A percentile compares a stretch with the other conserved stretches of the same genome.
Conservation (phyloP, 1,140 invertebrate species). For the Metopolophium dirhodum region DNA sequence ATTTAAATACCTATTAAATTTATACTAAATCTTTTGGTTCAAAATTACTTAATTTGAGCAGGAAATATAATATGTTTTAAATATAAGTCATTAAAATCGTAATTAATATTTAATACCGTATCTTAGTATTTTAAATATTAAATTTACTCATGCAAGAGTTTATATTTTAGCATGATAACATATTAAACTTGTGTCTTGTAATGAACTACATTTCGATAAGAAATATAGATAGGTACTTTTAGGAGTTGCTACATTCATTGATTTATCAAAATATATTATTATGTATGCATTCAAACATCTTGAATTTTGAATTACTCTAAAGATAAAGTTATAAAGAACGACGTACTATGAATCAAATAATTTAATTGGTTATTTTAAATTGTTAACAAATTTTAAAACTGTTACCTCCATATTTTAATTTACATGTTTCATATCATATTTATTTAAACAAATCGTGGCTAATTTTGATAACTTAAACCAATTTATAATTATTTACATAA, state of each 20-base stretch:
- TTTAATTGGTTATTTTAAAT: not conserved
- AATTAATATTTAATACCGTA: not conserved
- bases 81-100: not conserved
- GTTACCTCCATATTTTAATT: not conserved
- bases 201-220: not conserved
- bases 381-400: not conserved
- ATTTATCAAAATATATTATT: not conserved
- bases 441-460: not conserved
- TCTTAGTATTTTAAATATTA: not conserved
- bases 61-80: not conserved
- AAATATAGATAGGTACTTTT: not conserved
- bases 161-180: not conserved
- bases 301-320: not conserved
- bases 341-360: not conserved
- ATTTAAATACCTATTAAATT: not conserved
- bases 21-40: not conserved
- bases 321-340: not conserved
- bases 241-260: not conserved
- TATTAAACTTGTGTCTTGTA: not conserved
- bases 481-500: not conserved
- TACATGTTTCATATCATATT: not conserved
- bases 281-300: not conserved
- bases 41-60: not conserved
- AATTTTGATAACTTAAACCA: not conserved
- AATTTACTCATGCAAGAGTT: not conserved